Evolutionary conservation across 2,797 vertebrate genomes (phyloP).

Genomic region (Eleutherodactylus coqui): DNA sequence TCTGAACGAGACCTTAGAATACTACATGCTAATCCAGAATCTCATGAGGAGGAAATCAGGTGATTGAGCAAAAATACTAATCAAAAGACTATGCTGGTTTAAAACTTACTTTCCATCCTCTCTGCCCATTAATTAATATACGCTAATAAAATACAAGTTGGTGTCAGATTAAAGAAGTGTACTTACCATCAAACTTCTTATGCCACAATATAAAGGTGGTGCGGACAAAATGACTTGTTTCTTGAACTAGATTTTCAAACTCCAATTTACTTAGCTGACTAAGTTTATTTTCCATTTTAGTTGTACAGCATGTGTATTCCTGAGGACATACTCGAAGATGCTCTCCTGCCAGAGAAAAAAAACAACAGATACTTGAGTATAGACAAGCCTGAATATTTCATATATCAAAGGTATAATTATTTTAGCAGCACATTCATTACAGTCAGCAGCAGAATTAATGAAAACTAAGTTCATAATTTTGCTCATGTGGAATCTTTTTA

Average conservation of each 20-base stretch:
- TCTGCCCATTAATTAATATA: neutral
- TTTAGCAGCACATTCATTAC: neutral
- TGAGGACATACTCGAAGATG: slow-evolving; percentile 90
- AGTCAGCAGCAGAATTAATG: neutral
- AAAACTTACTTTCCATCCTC: no score
- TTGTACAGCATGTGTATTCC: slow-evolving; percentile 93
- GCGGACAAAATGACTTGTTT: slow-evolving; percentile 88
- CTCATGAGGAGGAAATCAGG: neutral
- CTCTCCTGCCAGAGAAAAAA: slow-evolving; percentile 81
- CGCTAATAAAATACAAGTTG: neutral
- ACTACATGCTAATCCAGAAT: neutral
- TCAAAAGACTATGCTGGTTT: no score
- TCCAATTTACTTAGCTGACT: slow-evolving; percentile 92
- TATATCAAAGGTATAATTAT: neutral
- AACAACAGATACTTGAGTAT: neutral
- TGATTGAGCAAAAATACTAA: neutral
- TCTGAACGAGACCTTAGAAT: no score
- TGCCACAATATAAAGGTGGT: slow-evolving; percentile 92
- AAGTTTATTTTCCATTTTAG: slow-evolving; percentile 93
- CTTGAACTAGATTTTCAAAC: slow-evolving; percentile 91
- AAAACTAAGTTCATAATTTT: neutral
- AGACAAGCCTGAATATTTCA: slow-evolving; percentile 1
- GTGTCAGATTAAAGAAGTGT: neutral
- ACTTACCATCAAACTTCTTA: slow-evolving; percentile 95
- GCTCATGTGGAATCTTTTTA: no score